phyloP scores from a whole-genome alignment of 1,140 invertebrate species.

The Euschistus heros region DNA sequence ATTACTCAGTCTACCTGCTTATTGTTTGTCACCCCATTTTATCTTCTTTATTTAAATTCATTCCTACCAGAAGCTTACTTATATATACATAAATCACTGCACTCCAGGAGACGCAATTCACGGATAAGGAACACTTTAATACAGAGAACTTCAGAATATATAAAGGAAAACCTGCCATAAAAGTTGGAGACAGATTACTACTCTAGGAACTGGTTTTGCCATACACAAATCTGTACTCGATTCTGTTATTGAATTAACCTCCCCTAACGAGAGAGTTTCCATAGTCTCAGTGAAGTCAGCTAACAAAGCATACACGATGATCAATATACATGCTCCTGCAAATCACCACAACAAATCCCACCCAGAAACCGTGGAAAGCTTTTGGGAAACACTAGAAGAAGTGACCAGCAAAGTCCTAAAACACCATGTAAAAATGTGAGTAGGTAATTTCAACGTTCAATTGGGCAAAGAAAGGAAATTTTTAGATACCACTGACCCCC shows the following conservation, averaged over 20 bases:
- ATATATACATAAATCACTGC: neutral
- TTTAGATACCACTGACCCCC: neutral
- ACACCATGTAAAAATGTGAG: conserved; percentile 20
- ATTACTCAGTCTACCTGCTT: too few relatives aligned
- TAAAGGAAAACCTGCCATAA: conserved; percentile 16
- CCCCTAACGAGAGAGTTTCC: conserved; percentile 24
- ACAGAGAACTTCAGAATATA: conserved; percentile 20
- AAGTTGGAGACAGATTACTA: conserved; percentile 15
- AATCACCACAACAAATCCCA: conserved; percentile 22
- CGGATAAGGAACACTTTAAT: conserved; percentile 17
- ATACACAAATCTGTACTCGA: conserved; percentile 19
- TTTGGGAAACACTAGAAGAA: conserved; percentile 24
- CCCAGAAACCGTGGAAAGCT: conserved; percentile 22
- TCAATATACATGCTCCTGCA: conserved; percentile 22
- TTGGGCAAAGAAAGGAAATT: too few relatives aligned
- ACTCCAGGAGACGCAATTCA: conserved; percentile 15
- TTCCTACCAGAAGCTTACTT: too few relatives aligned
- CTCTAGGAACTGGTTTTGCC: conserved; percentile 24
- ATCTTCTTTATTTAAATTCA: too few relatives aligned
- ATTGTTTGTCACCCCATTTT: too few relatives aligned
- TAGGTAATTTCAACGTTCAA: neutral
- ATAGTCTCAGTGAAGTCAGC: conserved; percentile 17
- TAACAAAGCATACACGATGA: conserved; percentile 25
- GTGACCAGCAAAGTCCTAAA: conserved; percentile 19
- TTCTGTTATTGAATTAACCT: conserved; percentile 20